A percentile compares a stretch with the other conserved stretches of the same genome.
Evolutionary conservation across 2,888 invertebrate genomes (phyloP).

Genomic region (Hofmannophila pseudospretella): DNA sequence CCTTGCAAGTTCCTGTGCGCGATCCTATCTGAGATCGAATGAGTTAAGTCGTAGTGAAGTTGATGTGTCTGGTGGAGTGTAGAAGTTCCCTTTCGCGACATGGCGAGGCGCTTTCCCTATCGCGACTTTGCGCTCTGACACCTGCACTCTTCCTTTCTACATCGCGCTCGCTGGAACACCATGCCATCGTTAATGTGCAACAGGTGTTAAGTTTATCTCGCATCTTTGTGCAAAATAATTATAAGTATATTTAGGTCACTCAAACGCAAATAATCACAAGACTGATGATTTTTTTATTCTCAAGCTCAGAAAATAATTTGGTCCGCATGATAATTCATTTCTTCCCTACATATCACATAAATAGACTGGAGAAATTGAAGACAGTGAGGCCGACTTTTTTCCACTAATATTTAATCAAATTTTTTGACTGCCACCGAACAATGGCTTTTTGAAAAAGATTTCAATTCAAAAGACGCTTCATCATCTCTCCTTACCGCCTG

Average conservation of each 20-base stretch:
- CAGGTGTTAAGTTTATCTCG: conserved; percentile 19
- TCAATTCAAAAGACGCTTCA: conserved; percentile 40
- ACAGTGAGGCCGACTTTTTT: background rate
- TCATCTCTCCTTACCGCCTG: conserved; percentile 43
- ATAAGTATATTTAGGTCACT: too few species aligned
- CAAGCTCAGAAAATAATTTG: too few species aligned
- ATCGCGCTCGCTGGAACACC: conserved; percentile 35
- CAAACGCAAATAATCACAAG: too few species aligned
- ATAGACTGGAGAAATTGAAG: background rate
- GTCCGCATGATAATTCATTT: too few species aligned
- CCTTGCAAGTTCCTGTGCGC: conserved; percentile 49
- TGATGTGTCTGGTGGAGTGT: conserved; percentile 39
- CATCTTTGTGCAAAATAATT: conserved; percentile 5
- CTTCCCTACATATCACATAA: too few species aligned
- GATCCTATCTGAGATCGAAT: conserved; percentile 49
- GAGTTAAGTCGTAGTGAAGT: conserved; percentile 46
- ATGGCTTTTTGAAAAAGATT: conserved; percentile 34
- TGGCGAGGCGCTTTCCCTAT: conserved; percentile 66
- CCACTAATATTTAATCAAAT: conserved; percentile 7
- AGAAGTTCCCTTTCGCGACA: conserved; percentile 71
- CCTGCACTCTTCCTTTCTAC: conserved; percentile 74
- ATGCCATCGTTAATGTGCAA: conserved; percentile 21
- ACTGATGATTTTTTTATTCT: too few species aligned
- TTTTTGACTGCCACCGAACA: conserved; percentile 19
- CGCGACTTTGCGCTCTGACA: conserved; percentile 62